phyloP scores from a whole-genome alignment of 1,140 invertebrate species.

The Antheraea mylitta region DNA sequence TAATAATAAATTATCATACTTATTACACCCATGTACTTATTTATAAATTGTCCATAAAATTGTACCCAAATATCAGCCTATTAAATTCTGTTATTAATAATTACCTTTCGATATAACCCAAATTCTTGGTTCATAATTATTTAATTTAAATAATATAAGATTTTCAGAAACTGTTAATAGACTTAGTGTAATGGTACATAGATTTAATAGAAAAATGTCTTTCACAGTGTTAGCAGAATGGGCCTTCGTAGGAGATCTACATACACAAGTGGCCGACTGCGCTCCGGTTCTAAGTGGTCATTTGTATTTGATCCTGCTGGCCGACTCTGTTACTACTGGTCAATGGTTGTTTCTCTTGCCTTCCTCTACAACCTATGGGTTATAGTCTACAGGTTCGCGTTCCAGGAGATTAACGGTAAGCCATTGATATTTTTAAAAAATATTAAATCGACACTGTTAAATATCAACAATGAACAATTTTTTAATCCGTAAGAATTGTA shows the following conservation, averaged over 20 bases:
- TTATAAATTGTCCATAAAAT: too few relatives aligned
- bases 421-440: constrained; percentile 8
- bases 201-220: not conserved
- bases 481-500: too few relatives aligned
- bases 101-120: too few relatives aligned
- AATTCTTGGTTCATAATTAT: too few relatives aligned
- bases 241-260: constrained; percentile 65
- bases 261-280: constrained; percentile 68
- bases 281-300: constrained; percentile 86
- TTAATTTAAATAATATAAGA: too few relatives aligned
- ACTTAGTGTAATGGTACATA: not conserved
- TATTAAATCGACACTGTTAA: not conserved
- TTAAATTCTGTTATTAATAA: too few relatives aligned
- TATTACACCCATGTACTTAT: too few relatives aligned
- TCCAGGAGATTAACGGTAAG: constrained; percentile 93
- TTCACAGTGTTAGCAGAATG: constrained; percentile 65
- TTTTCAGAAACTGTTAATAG: not conserved
- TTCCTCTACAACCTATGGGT: constrained; percentile 99
- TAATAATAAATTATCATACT: too few relatives aligned
- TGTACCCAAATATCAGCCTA: too few relatives aligned
- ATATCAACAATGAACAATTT: too few relatives aligned
- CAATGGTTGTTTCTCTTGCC: constrained; percentile 97
- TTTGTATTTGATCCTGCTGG: constrained; percentile 96
- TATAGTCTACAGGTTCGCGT: constrained; percentile 98
- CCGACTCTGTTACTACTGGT: constrained; percentile 96